Percentiles rank a stretch among this genome's conserved stretches.
Conservation (phyloP, 1,140 invertebrate species). For the Agrypnia vestita region DNA sequence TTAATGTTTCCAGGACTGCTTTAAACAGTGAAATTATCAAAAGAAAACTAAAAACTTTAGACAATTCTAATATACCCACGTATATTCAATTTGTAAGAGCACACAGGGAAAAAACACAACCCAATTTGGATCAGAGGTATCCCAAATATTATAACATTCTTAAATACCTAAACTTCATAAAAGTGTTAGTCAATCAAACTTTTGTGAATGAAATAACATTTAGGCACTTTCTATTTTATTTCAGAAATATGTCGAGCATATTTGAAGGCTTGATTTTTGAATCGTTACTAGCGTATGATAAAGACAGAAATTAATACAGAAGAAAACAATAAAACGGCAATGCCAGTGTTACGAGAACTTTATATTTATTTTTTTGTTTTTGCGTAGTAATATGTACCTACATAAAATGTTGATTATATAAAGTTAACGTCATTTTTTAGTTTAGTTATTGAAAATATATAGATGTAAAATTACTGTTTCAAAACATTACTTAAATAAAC, state of each 20-base stretch:
- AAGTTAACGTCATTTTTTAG: too few relatives aligned
- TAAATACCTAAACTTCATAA: not conserved
- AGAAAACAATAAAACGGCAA: not conserved
- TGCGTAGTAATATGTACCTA: too few relatives aligned
- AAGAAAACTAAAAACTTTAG: slow-evolving; percentile 12
- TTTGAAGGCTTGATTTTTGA: slow-evolving; percentile 18
- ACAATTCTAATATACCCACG: slow-evolving; percentile 36
- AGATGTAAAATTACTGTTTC: too few relatives aligned
- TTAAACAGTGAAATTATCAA: slow-evolving; percentile 32
- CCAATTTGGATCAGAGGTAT: slow-evolving; percentile 16
- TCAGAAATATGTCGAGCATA: slow-evolving; percentile 25
- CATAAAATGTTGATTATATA: too few relatives aligned
- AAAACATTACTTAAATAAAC: too few relatives aligned
- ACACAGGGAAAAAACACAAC: not conserved
- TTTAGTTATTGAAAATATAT: too few relatives aligned
- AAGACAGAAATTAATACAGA: not conserved
- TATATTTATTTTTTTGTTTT: too few relatives aligned
- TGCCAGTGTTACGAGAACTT: too few relatives aligned
- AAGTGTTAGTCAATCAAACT: not conserved
- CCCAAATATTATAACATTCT: not conserved
- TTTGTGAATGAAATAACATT: not conserved
- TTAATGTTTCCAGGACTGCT: slow-evolving; percentile 7
- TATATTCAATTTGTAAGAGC: slow-evolving; percentile 33
- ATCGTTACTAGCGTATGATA: slow-evolving; percentile 1
- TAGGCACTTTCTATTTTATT: not conserved